Evolutionary conservation across 1,140 invertebrate species (phyloP).

Genomic region (Penaeus indicus): DNA sequence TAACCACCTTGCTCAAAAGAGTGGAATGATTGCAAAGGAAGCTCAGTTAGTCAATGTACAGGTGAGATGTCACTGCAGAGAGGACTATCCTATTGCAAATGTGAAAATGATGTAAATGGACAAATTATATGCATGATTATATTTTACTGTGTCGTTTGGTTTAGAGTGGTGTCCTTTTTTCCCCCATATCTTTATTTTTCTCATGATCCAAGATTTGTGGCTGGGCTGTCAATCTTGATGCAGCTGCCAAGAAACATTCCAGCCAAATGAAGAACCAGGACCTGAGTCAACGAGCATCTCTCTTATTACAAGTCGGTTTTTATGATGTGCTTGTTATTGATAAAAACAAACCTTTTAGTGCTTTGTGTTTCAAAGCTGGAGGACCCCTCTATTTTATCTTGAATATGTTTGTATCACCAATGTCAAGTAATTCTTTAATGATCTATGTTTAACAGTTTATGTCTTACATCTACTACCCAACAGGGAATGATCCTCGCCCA

Average conservation of each 20-base stretch:
- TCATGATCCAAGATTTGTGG: constrained; percentile 45
- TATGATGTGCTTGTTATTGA: too few species aligned
- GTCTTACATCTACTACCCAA: not conserved
- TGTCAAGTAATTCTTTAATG: too few species aligned
- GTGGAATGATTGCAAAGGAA: constrained; percentile 45
- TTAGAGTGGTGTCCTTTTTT: not conserved
- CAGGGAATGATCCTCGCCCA: constrained; percentile 57
- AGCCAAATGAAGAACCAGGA: constrained; percentile 61
- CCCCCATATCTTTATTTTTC: not conserved
- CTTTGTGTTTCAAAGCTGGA: not conserved
- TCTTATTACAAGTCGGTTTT: constrained; percentile 43
- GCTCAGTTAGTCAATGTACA: constrained; percentile 56
- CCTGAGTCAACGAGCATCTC: constrained; percentile 49
- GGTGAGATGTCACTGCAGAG: constrained; percentile 18
- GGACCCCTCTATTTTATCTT: too few species aligned
- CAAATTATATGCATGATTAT: not conserved
- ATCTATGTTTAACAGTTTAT: not conserved
- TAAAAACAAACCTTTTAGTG: not conserved
- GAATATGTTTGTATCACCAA: too few species aligned
- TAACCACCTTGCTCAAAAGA: constrained; percentile 42
- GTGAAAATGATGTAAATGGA: not conserved
- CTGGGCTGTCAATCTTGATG: constrained; percentile 54
- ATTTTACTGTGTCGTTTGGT: not conserved
- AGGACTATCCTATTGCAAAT: too few species aligned
- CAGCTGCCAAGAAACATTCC: constrained; percentile 52